These are phyloP conservation scores for Echeneis naucrates DNA, from an alignment of 2,797 vertebrate genomes.

Conservation along the genomic window DNA sequence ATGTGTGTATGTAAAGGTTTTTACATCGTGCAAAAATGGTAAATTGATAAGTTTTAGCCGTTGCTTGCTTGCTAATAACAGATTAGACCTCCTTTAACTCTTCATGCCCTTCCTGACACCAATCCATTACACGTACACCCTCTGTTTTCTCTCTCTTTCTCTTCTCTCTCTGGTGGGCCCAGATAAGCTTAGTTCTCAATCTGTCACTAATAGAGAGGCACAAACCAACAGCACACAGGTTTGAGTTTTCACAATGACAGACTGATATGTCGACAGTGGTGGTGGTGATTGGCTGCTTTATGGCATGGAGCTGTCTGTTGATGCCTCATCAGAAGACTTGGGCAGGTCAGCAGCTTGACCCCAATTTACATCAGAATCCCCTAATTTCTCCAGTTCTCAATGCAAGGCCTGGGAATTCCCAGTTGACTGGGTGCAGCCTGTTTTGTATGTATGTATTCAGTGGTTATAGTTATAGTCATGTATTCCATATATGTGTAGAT, in stretches of 20 bases:
- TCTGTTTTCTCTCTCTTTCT: slow-evolving; percentile 2
- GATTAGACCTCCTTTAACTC: slow-evolving; percentile 82
- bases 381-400: slow-evolving; percentile 58
- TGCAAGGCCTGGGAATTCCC: slow-evolving; percentile 30
- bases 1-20: slow-evolving; percentile 55
- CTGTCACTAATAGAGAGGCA: slow-evolving; percentile 78
- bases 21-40: slow-evolving; percentile 50
- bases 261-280: slow-evolving; percentile 42
- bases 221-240: slow-evolving; percentile 66
- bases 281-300: slow-evolving; percentile 44
- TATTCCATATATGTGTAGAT: neutral
- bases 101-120: slow-evolving; percentile 72
- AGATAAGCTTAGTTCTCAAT: slow-evolving; percentile 83
- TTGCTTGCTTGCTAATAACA: slow-evolving; percentile 66
- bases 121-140: slow-evolving; percentile 62
- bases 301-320: slow-evolving; percentile 28
- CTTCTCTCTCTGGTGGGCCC: slow-evolving; percentile 63
- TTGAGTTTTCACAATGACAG: slow-evolving; percentile 52
- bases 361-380: slow-evolving; percentile 74
- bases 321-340: slow-evolving; percentile 47
- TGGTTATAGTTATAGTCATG: too few relatives aligned
- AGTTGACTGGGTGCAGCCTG: slow-evolving; percentile 7
- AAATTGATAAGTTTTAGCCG: slow-evolving; percentile 64
- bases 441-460: neutral
- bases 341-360: slow-evolving; percentile 66